Percentiles rank a stretch among this genome's conserved stretches.
phyloP scores from a whole-genome alignment of 2,888 invertebrate species.

The Rhingia rostrata region DNA sequence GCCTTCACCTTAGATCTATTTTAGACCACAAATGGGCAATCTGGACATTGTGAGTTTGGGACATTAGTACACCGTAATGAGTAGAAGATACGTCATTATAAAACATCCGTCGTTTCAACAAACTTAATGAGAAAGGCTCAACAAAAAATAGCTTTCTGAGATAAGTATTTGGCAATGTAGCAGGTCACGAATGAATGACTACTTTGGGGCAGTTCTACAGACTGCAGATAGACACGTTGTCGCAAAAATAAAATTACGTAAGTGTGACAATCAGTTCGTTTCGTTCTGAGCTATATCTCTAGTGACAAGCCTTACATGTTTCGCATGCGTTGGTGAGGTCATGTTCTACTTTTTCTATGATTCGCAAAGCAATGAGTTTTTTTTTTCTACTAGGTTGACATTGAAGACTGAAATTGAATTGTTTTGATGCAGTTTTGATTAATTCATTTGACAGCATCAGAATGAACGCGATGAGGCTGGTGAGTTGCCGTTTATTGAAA shows the following conservation, averaged over 20 bases:
- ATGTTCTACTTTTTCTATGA: constrained; percentile 53
- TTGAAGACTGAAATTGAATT: neutral
- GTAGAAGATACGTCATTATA: too few species aligned
- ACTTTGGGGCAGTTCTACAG: constrained; percentile 37
- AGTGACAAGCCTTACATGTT: constrained; percentile 36
- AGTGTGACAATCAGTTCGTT: constrained; percentile 46
- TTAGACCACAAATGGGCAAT: too few species aligned
- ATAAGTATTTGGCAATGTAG: neutral
- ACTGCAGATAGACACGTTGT: constrained; percentile 16
- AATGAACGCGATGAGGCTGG: neutral
- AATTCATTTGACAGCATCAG: neutral
- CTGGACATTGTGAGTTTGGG: too few species aligned
- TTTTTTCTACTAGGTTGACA: neutral
- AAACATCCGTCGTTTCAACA: too few species aligned
- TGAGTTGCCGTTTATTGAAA: neutral
- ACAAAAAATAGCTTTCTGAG: neutral
- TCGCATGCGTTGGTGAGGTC: constrained; percentile 67
- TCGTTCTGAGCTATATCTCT: constrained; percentile 12
- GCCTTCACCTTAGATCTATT: too few species aligned
- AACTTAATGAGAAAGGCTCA: too few species aligned
- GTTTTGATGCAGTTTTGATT: neutral
- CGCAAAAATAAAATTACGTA: constrained; percentile 38
- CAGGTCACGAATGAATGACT: constrained; percentile 55
- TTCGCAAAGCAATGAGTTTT: neutral
- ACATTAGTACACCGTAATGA: too few species aligned